Evolutionary conservation across 2,797 vertebrate species (phyloP).

Genomic region (Myripristis murdjan): DNA sequence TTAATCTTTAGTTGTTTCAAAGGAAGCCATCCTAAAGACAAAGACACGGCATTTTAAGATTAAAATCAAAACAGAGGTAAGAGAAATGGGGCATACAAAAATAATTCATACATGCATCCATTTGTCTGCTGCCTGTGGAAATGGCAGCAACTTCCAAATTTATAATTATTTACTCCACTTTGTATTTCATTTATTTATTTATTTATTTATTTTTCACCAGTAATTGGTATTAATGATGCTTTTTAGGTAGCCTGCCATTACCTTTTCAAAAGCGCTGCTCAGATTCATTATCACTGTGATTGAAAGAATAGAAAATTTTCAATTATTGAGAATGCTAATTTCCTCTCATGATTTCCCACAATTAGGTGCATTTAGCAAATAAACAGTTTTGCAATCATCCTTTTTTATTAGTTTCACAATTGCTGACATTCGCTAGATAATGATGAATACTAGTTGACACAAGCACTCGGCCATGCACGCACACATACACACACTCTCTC

Average conservation of each 20-base stretch:
- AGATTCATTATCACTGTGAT: background rate
- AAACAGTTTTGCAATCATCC: background rate
- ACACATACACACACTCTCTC: conserved; percentile 4
- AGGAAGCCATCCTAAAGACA: too few relatives aligned
- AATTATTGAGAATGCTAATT: conserved; percentile 3
- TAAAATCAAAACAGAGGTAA: background rate
- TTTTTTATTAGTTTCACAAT: conserved; percentile 6
- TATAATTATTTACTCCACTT: background rate
- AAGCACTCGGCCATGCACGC: background rate
- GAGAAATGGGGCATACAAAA: background rate
- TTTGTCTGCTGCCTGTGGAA: background rate
- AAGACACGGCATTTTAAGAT: too few relatives aligned
- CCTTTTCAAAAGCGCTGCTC: background rate
- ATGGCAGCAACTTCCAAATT: background rate
- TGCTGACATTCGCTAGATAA: conserved; percentile 9
- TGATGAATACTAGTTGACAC: conserved; percentile 1
- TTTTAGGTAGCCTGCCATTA: background rate
- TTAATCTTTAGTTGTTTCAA: too few relatives aligned
- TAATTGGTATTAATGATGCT: background rate
- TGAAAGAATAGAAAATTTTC: background rate
- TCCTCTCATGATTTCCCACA: background rate
- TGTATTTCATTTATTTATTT: too few relatives aligned
- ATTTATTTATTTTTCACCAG: conserved; percentile 1
- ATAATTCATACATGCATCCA: background rate
- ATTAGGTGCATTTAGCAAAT: background rate